Evolutionary conservation across 2,797 vertebrate genomes (phyloP).

Genomic region (Synaphobranchus kaupii): DNA sequence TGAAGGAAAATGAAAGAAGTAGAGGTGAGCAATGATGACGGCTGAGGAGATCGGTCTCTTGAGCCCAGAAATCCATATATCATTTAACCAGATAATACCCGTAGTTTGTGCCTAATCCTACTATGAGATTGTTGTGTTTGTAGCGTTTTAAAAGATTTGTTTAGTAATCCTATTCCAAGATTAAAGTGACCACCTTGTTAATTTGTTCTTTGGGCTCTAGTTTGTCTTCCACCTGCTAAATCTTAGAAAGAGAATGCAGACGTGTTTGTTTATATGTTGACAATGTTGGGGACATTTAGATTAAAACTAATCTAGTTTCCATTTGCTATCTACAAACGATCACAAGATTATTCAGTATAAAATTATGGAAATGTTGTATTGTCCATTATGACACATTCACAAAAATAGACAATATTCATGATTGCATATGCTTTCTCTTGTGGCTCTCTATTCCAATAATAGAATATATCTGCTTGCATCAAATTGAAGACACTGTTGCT

Average conservation of each 20-base stretch:
- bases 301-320: no score
- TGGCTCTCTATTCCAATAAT: background rate
- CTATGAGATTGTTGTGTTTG: conserved; percentile 34
- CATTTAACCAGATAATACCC: conserved; percentile 38
- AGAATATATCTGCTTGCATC: no score
- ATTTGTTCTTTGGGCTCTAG: background rate
- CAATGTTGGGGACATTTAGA: no score
- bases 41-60: conserved; percentile 35
- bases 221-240: background rate
- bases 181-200: background rate
- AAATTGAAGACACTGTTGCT: no score
- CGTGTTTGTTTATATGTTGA: background rate
- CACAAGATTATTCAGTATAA: background rate
- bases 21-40: background rate
- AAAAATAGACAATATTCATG: background rate
- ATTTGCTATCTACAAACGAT: background rate
- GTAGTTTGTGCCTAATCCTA: conserved; percentile 42
- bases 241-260: background rate
- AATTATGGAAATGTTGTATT: background rate
- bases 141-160: background rate
- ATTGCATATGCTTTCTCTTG: background rate
- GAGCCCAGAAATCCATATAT: conserved; percentile 33
- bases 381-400: background rate
- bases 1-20: background rate
- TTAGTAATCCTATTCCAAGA: conserved; percentile 1